Conservation (phyloP, 2,113 vertebrate species). For the Sigmodon hispidus region DNA sequence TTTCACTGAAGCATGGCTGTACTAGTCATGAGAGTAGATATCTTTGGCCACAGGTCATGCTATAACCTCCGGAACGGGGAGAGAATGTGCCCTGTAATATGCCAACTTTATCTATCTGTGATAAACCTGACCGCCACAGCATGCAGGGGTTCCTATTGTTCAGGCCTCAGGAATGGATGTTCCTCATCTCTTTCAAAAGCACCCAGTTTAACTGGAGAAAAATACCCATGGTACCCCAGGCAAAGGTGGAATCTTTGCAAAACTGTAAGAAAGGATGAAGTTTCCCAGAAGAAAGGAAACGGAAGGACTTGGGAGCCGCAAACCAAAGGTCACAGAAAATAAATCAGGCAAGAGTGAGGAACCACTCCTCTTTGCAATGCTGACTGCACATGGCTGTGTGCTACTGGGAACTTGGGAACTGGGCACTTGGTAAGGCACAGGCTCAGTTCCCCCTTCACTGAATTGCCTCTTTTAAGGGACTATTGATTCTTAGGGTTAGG, state of each 20-base stretch:
- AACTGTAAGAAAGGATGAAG: not conserved
- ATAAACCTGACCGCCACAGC: not conserved
- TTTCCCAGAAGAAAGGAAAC: conserved; percentile 12
- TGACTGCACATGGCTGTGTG: not conserved
- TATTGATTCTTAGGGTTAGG: too few relatives aligned
- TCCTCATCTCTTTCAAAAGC: not conserved
- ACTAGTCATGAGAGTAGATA: not conserved
- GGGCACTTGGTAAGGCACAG: not conserved
- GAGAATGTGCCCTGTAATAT: not conserved
- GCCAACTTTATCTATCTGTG: not conserved
- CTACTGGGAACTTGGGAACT: not conserved
- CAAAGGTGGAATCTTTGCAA: not conserved
- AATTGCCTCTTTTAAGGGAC: not conserved
- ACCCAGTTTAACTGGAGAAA: not conserved
- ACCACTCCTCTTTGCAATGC: not conserved
- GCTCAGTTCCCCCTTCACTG: not conserved
- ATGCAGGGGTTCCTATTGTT: too few relatives aligned
- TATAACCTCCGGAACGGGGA: not conserved
- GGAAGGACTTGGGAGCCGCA: not conserved
- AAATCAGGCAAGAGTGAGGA: not conserved
- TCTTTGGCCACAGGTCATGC: not conserved
- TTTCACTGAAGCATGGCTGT: not conserved
- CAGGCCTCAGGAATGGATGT: not conserved
- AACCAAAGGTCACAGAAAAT: not conserved
- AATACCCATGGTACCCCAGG: not conserved